These are phyloP conservation scores for Bucorvus abyssinicus DNA, from an alignment of 2,797 vertebrate species.

Conservation along the genomic window DNA sequence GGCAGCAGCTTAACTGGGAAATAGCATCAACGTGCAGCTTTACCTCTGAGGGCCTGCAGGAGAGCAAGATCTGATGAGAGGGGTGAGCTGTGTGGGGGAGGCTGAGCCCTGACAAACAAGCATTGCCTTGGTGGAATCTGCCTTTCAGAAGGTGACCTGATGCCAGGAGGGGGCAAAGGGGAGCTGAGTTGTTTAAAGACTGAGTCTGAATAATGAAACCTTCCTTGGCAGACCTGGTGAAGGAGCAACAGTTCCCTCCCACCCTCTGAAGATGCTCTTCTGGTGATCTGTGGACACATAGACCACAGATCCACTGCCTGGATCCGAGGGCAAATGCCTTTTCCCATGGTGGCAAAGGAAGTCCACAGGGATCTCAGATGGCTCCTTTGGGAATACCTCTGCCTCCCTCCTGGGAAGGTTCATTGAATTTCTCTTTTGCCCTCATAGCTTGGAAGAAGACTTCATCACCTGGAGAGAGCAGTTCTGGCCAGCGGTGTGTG, in stretches of 20 bases:
- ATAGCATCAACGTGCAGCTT: neutral
- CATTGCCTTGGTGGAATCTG: neutral
- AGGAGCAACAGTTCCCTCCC: neutral
- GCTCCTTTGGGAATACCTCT: neutral
- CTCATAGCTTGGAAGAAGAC: conserved; percentile 90
- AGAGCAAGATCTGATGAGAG: neutral
- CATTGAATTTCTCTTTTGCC: neutral
- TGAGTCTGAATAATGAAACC: neutral
- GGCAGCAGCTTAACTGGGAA: neutral
- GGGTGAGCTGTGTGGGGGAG: neutral
- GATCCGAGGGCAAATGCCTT: neutral
- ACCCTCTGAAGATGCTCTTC: neutral
- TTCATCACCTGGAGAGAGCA: conserved; percentile 98
- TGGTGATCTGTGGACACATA: neutral
- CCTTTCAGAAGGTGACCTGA: neutral
- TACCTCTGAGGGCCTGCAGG: neutral
- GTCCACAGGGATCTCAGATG: neutral
- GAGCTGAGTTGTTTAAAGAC: neutral
- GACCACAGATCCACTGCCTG: neutral
- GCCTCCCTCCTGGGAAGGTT: neutral
- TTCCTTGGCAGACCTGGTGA: neutral
- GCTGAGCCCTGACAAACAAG: neutral
- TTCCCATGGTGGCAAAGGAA: neutral
- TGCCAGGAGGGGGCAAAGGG: rapidly evolving
- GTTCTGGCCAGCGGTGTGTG: conserved; percentile 97